Evolutionary conservation across 2,113 vertebrate genomes (phyloP), one percentile per base, ranked within the genome.

Genomic region (Zingel zingel): DNA sequence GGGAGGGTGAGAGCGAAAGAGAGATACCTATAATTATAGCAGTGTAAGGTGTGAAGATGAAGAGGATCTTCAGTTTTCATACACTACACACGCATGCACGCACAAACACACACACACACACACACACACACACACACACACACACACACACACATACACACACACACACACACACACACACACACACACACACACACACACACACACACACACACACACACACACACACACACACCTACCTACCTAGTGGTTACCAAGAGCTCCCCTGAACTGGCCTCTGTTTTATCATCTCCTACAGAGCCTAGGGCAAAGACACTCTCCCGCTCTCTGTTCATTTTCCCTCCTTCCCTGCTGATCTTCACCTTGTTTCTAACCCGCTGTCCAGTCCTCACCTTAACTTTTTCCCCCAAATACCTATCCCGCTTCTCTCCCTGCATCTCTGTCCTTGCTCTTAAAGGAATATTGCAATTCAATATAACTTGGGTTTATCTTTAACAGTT

Each of bases 11-110:
- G 88, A 75, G 94, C 0, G 21, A 66, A 73, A 77, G 90, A 87
- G 92, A 86, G 80, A 87, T 66, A 75, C 51, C 79, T 87, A 82
- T 94, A 94, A 94, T 94, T 95, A 95, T 90, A 91, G 85, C 74
- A 83, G 85, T 13, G 84, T 71, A 82, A 90, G 90, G 89, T 90
- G 89, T 86, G 92, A 93, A 92, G 83, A 89, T 91, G 87, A 91
- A 81, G 80, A 78, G 81, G 76, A 90, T 88, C 86, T 82, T 82
- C 79, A 86, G 92, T 93, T 93, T 91, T 82, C 73, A 84, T 82
- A 87, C 48, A 48, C 65, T 47, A 27, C 74, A 74, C 54, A n/a
- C 70, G 58, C 43, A 73, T 50, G 51, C 70, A 23, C 80, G 48
- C 47, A 51, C 21, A 71, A 56, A 23, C 23, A 13, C 64, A 45